Base-by-base conservation (phyloP, 2,797 vertebrate species). In the Periophthalmus magnuspinnatus region DNA sequence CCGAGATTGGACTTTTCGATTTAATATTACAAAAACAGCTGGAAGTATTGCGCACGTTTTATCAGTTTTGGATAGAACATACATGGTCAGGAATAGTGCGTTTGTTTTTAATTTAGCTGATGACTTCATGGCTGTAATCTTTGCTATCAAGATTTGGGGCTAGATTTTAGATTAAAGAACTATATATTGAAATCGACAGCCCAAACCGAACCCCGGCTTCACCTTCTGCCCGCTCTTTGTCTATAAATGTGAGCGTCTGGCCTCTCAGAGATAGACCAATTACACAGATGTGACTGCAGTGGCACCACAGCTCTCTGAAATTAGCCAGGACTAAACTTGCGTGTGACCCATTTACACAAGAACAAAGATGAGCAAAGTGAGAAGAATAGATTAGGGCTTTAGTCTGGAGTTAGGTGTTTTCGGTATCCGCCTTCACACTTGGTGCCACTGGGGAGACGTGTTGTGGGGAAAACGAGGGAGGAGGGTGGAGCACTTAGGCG, bases 401-500 rank as follows among this genome's bases (percentile, higher is more conserved):
- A 48, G 66, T 68, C 73, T 57, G 55, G 55, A 77, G 69, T 79
- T 82, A 74, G 38, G 67, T 78, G 69, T 81, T 57, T 86, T 78
- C 74, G 70, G 77, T 78, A 62, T 82, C 82, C 75, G 65, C 83
- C 81, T 88, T 81, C 84, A 78, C 76, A 85, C 71, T 80, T 73
- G 76, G 75, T 71, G 78, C 86, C 86, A 88, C 76, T 32, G 71
- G 82, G 85, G 85, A 81, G 77, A 72, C 85, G 84, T 87, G 83
- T 65, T 24, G 65, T 80, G 82, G 71, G 67, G 74, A 86, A 87
- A 89, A n/a, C n/a, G 77, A 81, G 79, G 86, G 84, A 88, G 81
- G 88, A 89, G 87, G 90, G 89, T 85, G 88, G 88, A 70, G 69
- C 75, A 76, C 73, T 67, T 62, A 84, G 81, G 78, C 82, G 85